phyloP scores from a whole-genome alignment of 2,797 vertebrate genomes.

The Enteromius mattozi region DNA sequence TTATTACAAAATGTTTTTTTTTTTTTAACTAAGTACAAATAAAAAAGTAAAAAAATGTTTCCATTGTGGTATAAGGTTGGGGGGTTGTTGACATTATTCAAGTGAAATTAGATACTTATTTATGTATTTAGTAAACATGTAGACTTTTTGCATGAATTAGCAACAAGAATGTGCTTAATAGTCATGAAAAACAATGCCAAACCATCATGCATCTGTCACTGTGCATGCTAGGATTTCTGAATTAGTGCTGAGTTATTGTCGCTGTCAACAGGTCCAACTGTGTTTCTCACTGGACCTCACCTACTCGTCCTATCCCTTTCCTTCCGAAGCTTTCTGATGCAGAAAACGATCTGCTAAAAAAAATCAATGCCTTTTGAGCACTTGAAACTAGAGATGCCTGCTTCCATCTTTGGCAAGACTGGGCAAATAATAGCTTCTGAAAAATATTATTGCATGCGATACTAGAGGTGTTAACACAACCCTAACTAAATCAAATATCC shows the following conservation, averaged over 20 bases:
- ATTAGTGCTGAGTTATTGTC: conserved; percentile 1
- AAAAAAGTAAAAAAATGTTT: not conserved
- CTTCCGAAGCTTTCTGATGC: not conserved
- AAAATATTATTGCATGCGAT: not conserved
- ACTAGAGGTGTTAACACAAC: not conserved
- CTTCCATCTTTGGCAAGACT: conserved; percentile 2
- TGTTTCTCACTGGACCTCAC: not conserved
- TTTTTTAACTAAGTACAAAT: not conserved
- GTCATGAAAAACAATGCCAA: not conserved
- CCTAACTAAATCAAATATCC: not conserved
- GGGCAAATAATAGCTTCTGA: conserved; percentile 3
- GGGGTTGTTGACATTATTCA: not conserved
- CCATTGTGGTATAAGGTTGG: not conserved
- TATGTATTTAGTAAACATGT: not conserved
- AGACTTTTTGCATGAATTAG: not conserved
- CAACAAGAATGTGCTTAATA: not conserved
- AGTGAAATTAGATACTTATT: not conserved
- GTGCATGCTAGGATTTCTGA: conserved; percentile 1
- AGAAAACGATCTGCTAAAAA: conserved; percentile 1
- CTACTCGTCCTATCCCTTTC: not conserved
- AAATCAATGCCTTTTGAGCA: conserved; percentile 29
- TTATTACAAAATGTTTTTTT: too few species aligned
- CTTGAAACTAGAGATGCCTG: conserved; percentile 19
- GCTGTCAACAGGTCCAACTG: conserved; percentile 38
- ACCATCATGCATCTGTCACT: not conserved